Base-by-base conservation (phyloP, 2,888 invertebrate genomes). In the Melikaiella ostensackeni region DNA sequence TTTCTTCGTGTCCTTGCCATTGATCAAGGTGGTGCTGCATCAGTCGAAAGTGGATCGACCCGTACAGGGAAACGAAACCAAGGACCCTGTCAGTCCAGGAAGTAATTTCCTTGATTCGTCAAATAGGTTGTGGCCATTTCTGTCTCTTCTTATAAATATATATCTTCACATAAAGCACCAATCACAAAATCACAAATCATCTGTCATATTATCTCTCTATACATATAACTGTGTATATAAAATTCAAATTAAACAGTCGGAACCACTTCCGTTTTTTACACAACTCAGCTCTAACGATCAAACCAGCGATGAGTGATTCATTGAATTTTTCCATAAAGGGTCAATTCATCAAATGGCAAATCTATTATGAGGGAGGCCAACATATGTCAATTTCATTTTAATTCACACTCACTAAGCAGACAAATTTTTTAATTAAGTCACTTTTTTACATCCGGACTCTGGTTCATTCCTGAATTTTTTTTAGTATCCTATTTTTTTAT, bases 11-110 rank as follows among this genome's bases (percentile, higher is more conserved):
- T 13, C 62, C 82, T 80, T 80, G 82, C 82, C 82, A 80, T 83
- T 80, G 77, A 83, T 84, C 77, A 77, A 33, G 57, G 13, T 57
- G 57, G 11, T 57, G 11, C n/a, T 57, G 57, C 13, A 42, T 42
- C 24, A 42, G 16, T 42, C 19, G 21, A 66, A 66, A 66, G 64
- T 66, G 64, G 64, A 66, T 38, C 74, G 76, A 77, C 81, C 78
- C 77, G 57, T 74, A 83, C 76, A 78, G 81, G 80, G 83, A 84
- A 84, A 80, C 55, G 77, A 50, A 77, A 42, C 77, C 82, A 84
- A 84, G 84, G 84, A 81, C 73, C 46, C 27, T 61, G 61, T 75
- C 64, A 73, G 66, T 50, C 73, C 79, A 70, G 81, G 77, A 81
- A 84, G 75, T 77, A 62, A 66, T 80, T 79, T 78, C 78, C 77